Conservation (phyloP, 2,113 vertebrate genomes). For the Sialia sialis region DNA sequence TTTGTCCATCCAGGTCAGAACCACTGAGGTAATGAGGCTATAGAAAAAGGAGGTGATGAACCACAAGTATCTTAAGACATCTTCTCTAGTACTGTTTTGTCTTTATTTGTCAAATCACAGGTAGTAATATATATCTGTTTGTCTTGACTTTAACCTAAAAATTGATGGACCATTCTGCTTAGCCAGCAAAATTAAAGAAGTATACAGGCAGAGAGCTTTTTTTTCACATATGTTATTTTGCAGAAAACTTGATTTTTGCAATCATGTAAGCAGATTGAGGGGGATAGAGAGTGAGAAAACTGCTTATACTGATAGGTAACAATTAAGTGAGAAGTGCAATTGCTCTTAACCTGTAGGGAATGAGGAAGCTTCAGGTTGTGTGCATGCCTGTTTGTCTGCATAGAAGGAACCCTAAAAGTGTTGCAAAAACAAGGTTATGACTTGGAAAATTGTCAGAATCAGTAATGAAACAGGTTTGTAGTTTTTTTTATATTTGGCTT, state of each 20-base stretch:
- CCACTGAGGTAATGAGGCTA: not conserved
- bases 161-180: not conserved
- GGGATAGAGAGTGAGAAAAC: not conserved
- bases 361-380: not conserved
- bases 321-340: not conserved
- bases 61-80: not conserved
- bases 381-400: not conserved
- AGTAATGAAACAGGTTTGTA: not conserved
- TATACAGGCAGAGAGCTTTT: not conserved
- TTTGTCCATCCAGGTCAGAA: not conserved
- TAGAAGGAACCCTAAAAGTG: not conserved
- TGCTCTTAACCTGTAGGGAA: not conserved
- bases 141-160: not conserved
- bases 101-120: not conserved
- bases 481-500: not conserved
- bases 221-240: not conserved
- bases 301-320: not conserved
- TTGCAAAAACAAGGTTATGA: accelerated
- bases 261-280: not conserved
- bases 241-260: not conserved
- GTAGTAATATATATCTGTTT: not conserved
- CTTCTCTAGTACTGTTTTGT: not conserved
- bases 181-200: not conserved
- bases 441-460: not conserved
- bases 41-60: not conserved